Conservation (phyloP, 2,113 vertebrate species). For the Seriola quinqueradiata region DNA sequence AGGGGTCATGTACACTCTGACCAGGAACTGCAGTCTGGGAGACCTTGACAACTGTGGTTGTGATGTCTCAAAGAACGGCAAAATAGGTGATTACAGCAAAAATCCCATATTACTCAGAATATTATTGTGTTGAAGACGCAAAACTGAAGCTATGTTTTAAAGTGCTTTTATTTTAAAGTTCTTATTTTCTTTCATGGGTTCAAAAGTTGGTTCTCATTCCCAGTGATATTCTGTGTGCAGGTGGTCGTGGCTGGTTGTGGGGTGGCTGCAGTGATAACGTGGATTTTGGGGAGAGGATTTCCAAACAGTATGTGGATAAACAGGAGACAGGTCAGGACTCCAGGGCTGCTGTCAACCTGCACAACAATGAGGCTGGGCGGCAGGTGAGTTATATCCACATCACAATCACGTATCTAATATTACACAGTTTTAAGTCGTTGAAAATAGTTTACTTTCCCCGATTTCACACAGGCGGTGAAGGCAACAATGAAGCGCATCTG, state of each 20-base stretch:
- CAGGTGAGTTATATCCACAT: slow-evolving; percentile 80
- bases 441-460: background rate
- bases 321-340: slow-evolving; percentile 95
- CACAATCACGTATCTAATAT: background rate
- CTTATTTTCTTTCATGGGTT: too few relatives aligned
- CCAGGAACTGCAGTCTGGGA: slow-evolving; percentile 96
- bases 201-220: background rate
- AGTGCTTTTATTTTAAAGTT: too few relatives aligned
- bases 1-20: slow-evolving; percentile 95
- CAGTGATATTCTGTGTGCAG: slow-evolving; percentile 73
- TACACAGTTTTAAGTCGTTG: too few relatives aligned
- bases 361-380: slow-evolving; percentile 96
- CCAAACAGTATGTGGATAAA: slow-evolving; percentile 94
- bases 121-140: background rate
- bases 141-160: too few relatives aligned
- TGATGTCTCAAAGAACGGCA: slow-evolving; percentile 92
- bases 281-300: slow-evolving; percentile 96
- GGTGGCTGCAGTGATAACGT: slow-evolving; percentile 97
- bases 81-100: slow-evolving; percentile 80
- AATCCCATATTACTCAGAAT: background rate
- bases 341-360: slow-evolving; percentile 93
- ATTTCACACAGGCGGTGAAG: slow-evolving; percentile 89
- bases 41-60: slow-evolving; percentile 97
- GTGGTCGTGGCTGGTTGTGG: slow-evolving; percentile 96
- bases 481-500: slow-evolving; percentile 92